Base-by-base conservation (phyloP, 2,797 vertebrate species). In the Xenentodon cancila region DNA sequence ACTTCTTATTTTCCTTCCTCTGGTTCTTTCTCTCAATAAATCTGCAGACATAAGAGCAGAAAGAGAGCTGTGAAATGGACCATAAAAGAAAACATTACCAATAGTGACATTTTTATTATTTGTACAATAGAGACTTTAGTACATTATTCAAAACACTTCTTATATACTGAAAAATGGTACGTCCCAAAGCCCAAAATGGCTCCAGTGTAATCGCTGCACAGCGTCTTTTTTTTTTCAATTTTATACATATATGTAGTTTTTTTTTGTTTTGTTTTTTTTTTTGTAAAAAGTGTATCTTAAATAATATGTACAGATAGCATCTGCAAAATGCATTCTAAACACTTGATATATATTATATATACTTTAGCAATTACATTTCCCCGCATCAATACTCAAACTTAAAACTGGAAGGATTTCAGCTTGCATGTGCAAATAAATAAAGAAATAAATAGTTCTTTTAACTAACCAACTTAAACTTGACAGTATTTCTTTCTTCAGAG, bases 91-190 rank as follows among this genome's bases (percentile, higher is more conserved):
- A 81, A 77, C 66, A 78, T 68, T 92, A 97, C 96, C 96, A 98
- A 96, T 97, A 96, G 95, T 97, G 95, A 99, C 96, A 95, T 96
- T 96, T 93, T 95, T 92, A 94, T 94, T 94, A 92, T 95, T 94
- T 95, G 90, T 95, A 95, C 94, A 95, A 95, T 95, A 94, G 91
- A 93, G 92, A 95, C 93, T 94, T 94, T 94, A 91, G 90, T 95
- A 97, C 96, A 95, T 98, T 99, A 97, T 99, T 97, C 95, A 97
- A 99, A 99, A 99, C 97, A 98, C 95, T 92, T 96, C 94, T 96
- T 96, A 97, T 96, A 98, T 98, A 98, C 95, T 97, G 97, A 97
- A 99, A 90, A 99, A 98, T 94, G 94, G 95, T 96, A 95, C 88
- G 69, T 95, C 93, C 89, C 95, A 97, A 96, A 98, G 96, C 97